Percentiles rank a stretch among this genome's conserved stretches.
Evolutionary conservation across 1,140 invertebrate genomes (phyloP).

Genomic region (Drosophila hydei): DNA sequence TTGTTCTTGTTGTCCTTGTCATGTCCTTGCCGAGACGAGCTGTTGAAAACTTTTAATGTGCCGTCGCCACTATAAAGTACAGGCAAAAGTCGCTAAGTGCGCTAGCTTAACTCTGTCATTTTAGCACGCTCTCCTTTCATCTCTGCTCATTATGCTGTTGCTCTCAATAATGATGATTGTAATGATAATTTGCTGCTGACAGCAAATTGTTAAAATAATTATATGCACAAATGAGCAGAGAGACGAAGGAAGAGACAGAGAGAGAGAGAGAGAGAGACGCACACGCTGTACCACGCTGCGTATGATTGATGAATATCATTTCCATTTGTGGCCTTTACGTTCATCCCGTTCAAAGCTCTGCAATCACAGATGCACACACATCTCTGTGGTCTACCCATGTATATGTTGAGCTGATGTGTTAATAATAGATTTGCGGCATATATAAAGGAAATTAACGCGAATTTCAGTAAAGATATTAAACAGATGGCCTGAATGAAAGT

Average conservation of each 20-base stretch:
- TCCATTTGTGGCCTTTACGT: slow-evolving; percentile 40
- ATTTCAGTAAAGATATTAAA: slow-evolving; percentile 1
- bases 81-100: slow-evolving; percentile 50
- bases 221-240: slow-evolving; percentile 56
- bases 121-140: slow-evolving; percentile 48
- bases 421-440: slow-evolving; percentile 17
- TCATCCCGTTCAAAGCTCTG: slow-evolving; percentile 35
- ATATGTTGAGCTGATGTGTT: slow-evolving; percentile 12
- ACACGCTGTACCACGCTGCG: slow-evolving; percentile 43
- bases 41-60: slow-evolving; percentile 74
- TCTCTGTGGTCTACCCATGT: slow-evolving; percentile 37
- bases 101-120: slow-evolving; percentile 69
- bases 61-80: slow-evolving; percentile 11
- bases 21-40: slow-evolving; percentile 45
- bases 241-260: too few species aligned
- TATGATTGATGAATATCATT: slow-evolving; percentile 77
- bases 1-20: slow-evolving; percentile 50
- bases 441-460: background rate
- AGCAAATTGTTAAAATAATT: slow-evolving; percentile 75
- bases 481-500: background rate
- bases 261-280: background rate
- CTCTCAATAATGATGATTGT: slow-evolving; percentile 27
- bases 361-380: slow-evolving; percentile 18
- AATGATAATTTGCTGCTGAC: slow-evolving; percentile 50
- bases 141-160: slow-evolving; percentile 9